Percentiles rank a stretch among this genome's conserved stretches.
Evolutionary conservation across 2,797 vertebrate genomes (phyloP).

Genomic region (Denticeps clupeoides): DNA sequence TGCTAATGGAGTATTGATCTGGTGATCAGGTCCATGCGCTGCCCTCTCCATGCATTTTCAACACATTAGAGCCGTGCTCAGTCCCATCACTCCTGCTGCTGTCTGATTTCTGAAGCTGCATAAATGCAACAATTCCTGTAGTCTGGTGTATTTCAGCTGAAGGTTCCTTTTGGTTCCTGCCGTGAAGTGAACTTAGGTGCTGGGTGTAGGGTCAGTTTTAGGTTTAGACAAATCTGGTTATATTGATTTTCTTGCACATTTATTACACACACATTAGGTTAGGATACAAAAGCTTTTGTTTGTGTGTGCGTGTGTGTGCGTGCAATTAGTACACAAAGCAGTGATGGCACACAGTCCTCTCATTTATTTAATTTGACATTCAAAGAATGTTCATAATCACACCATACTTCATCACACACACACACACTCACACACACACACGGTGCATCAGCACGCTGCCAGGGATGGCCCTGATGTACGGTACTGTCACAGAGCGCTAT

Average conservation of each 20-base stretch:
- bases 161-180: too few relatives aligned
- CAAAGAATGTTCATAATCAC: slow-evolving; percentile 66
- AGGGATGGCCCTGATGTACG: slow-evolving; percentile 76
- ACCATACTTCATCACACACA: slow-evolving; percentile 34
- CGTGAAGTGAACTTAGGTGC: too few relatives aligned
- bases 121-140: too few relatives aligned
- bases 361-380: slow-evolving; percentile 76
- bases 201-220: too few relatives aligned
- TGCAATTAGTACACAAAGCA: slow-evolving; percentile 24
- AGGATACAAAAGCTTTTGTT: too few relatives aligned
- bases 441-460: neutral
- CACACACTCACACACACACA: neutral
- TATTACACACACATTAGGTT: too few relatives aligned
- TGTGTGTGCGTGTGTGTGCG: neutral
- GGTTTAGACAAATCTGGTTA: too few relatives aligned
- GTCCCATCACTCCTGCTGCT: too few relatives aligned
- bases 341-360: slow-evolving; percentile 55
- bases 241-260: too few relatives aligned
- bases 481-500: slow-evolving; percentile 76
- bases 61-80: too few relatives aligned
- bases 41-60: neutral
- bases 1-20: neutral
- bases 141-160: too few relatives aligned
- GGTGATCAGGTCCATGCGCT: neutral
- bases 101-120: too few relatives aligned